These are phyloP conservation scores for Pogonocichla stellata DNA, from an alignment of 2,113 vertebrate species.

Conservation along the genomic window DNA sequence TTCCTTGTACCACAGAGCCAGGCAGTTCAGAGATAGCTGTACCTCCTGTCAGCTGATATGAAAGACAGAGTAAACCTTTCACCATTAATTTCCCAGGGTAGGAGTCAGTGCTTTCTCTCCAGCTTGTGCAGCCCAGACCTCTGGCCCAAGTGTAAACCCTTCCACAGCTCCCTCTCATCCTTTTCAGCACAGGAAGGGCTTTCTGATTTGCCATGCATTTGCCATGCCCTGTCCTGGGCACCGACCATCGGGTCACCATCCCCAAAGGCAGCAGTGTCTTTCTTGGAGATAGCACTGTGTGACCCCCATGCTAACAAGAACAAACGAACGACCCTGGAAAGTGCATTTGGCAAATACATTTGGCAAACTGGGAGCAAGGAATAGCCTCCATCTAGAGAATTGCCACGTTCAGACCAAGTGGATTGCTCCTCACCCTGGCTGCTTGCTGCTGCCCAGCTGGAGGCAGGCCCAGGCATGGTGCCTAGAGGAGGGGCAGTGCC, in stretches of 20 bases:
- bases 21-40: not conserved
- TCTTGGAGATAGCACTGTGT: not conserved
- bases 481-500: not conserved
- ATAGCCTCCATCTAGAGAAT: not conserved
- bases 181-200: not conserved
- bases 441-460: not conserved
- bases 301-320: not conserved
- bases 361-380: not conserved
- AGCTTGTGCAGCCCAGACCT: not conserved
- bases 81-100: not conserved
- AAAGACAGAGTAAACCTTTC: not conserved
- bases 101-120: not conserved
- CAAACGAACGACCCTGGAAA: not conserved
- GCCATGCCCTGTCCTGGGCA: not conserved
- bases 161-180: not conserved
- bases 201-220: not conserved
- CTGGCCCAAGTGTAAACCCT: not conserved
- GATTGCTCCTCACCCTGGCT: not conserved
- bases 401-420: accelerated
- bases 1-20: not conserved
- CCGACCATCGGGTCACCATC: not conserved
- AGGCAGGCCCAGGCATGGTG: accelerated
- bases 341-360: not conserved
- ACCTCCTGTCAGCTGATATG: not conserved
- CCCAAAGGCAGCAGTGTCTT: not conserved